Percentiles rank a stretch among this genome's conserved stretches.
These are phyloP conservation scores for Eristalis tenax DNA, from an alignment of 2,888 invertebrate genomes.

Conservation along the genomic window DNA sequence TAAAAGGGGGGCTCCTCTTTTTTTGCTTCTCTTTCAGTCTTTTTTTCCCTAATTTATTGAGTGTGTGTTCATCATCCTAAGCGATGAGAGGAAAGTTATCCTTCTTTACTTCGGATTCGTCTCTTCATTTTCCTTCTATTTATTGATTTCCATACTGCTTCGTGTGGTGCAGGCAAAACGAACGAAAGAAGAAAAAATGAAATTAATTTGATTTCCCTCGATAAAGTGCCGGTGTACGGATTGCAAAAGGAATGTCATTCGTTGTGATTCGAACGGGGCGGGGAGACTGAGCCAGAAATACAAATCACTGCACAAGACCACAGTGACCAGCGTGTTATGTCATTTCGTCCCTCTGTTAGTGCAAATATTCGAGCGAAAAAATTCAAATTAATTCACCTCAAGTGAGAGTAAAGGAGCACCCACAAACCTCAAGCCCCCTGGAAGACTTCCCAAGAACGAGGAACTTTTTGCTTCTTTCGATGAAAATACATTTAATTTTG, in stretches of 20 bases:
- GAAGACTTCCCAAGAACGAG: background rate
- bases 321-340: constrained; percentile 61
- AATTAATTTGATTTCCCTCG: background rate
- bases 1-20: constrained; percentile 42
- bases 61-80: background rate
- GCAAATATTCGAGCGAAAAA: background rate
- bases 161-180: background rate
- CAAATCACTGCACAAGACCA: background rate
- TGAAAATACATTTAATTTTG: background rate
- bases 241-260: background rate
- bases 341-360: constrained; percentile 41
- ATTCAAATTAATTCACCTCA: constrained; percentile 31
- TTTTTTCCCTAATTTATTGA: constrained; percentile 15
- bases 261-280: background rate
- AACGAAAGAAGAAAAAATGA: background rate
- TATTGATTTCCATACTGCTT: background rate
- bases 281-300: background rate
- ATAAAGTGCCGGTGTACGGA: constrained; percentile 36
- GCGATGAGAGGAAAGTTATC: constrained; percentile 3
- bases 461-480: background rate
- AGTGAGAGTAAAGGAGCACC: background rate
- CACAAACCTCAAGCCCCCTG: background rate
- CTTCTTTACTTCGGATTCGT: background rate
- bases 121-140: background rate
- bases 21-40: background rate